Percentiles rank a stretch among this genome's conserved stretches.
Evolutionary conservation across 2,797 vertebrate genomes (phyloP).

Genomic region (Aselliscus stoliczkanus): DNA sequence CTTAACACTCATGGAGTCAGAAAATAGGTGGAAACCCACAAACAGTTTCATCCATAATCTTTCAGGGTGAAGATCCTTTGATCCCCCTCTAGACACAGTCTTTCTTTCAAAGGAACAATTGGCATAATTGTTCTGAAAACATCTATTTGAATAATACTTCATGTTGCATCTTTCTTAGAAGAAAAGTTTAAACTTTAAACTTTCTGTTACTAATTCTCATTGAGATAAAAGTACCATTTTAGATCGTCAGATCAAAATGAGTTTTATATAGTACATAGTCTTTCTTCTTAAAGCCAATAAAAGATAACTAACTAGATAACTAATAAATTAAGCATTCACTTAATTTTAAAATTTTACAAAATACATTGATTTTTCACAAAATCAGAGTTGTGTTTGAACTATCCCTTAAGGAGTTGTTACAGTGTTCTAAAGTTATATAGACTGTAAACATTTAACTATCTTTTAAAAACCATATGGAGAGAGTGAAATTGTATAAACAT

Average conservation of each 20-base stretch:
- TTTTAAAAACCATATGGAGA: neutral
- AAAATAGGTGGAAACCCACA: neutral
- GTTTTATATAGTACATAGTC: neutral
- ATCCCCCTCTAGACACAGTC: neutral
- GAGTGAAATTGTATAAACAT: conserved; percentile 33
- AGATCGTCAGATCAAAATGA: neutral
- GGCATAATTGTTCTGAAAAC: neutral
- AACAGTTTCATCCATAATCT: fast-evolving
- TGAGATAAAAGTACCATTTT: neutral
- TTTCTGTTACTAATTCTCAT: neutral
- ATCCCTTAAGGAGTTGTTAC: neutral
- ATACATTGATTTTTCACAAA: neutral
- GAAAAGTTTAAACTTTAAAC: neutral
- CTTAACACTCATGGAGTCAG: neutral
- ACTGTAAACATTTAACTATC: neutral
- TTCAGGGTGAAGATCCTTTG: neutral
- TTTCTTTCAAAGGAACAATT: neutral
- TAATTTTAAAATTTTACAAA: neutral
- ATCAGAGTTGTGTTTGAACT: fast-evolving
- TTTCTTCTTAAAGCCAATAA: neutral
- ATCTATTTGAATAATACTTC: neutral
- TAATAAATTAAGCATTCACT: neutral
- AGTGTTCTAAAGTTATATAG: conserved; percentile 15
- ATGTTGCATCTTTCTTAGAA: neutral
- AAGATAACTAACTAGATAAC: neutral